phyloP scores from a whole-genome alignment of 2,113 vertebrate genomes.

The Casuarius casuarius region DNA sequence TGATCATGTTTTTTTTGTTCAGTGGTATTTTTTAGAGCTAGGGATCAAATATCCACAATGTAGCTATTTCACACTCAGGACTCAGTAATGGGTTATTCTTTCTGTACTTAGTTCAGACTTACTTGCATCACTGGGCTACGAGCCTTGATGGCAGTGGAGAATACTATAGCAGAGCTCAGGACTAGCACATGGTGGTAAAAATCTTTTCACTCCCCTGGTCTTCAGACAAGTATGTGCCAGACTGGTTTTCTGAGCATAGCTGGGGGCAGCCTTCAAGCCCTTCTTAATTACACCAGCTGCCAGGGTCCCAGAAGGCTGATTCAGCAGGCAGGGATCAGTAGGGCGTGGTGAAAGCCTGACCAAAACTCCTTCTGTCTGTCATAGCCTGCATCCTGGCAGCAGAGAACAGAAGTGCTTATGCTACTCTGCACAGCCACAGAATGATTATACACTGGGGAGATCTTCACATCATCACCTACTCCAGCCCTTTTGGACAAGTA shows the following conservation, averaged over 20 bases:
- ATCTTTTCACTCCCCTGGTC: accelerated
- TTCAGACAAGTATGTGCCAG: accelerated
- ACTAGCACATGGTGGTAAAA: background rate
- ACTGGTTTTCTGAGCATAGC: background rate
- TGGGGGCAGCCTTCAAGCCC: background rate
- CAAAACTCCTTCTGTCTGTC: background rate
- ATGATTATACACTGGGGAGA: background rate
- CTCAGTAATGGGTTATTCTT: background rate
- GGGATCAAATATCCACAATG: constrained; percentile 21
- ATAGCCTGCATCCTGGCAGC: no score
- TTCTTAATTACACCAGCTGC: background rate
- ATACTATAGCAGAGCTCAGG: background rate
- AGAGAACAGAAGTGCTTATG: no score
- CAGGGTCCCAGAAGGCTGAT: background rate
- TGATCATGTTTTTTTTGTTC: constrained; percentile 22
- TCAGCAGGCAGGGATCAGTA: background rate
- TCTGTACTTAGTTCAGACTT: background rate
- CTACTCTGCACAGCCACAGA: background rate
- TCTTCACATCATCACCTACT: background rate
- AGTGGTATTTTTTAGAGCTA: constrained; percentile 50
- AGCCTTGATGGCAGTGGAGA: background rate
- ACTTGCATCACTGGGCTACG: background rate
- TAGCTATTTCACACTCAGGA: background rate
- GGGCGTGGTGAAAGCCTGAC: no score
- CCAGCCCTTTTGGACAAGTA: background rate